Conservation (phyloP, 2,888 invertebrate genomes). For the Ptycholaimellus sp. region DNA sequence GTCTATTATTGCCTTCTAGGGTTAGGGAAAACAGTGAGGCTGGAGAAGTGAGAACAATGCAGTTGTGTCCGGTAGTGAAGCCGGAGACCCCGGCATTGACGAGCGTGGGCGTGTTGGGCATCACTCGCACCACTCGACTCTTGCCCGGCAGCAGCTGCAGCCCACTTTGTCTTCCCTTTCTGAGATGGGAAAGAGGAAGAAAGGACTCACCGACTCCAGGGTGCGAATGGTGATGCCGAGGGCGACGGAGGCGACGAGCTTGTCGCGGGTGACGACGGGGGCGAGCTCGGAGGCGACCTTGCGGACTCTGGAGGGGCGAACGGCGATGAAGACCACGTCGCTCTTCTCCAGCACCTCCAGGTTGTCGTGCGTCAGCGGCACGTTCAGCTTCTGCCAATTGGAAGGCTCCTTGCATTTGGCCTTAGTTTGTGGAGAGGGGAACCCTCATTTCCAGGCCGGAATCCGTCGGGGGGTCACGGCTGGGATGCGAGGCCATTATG, state of each 20-base stretch:
- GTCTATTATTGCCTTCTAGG: slow-evolving; percentile 6
- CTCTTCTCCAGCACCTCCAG: slow-evolving; percentile 51
- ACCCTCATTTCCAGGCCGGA: too few relatives aligned
- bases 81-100: slow-evolving; percentile 20
- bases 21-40: not conserved
- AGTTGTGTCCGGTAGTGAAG: slow-evolving; percentile 7
- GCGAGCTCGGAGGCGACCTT: slow-evolving; percentile 50
- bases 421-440: too few relatives aligned
- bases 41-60: too few relatives aligned
- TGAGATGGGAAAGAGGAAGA: too few relatives aligned
- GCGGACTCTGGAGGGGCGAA: slow-evolving; percentile 64
- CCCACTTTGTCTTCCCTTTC: too few relatives aligned
- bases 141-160: slow-evolving; percentile 41
- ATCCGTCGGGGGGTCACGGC: too few relatives aligned
- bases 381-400: slow-evolving; percentile 47
- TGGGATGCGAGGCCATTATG: too few relatives aligned
- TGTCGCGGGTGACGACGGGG: slow-evolving; percentile 36
- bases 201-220: slow-evolving; percentile 63
- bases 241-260: slow-evolving; percentile 63
- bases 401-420: too few relatives aligned
- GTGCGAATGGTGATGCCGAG: slow-evolving; percentile 59
- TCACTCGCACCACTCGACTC: slow-evolving; percentile 23
- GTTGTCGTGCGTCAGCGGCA: slow-evolving; percentile 51
- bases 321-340: slow-evolving; percentile 62
- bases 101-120: slow-evolving; percentile 21